Base-by-base conservation (phyloP, 1,140 invertebrate species). In the Drosophila pectinifera region DNA sequence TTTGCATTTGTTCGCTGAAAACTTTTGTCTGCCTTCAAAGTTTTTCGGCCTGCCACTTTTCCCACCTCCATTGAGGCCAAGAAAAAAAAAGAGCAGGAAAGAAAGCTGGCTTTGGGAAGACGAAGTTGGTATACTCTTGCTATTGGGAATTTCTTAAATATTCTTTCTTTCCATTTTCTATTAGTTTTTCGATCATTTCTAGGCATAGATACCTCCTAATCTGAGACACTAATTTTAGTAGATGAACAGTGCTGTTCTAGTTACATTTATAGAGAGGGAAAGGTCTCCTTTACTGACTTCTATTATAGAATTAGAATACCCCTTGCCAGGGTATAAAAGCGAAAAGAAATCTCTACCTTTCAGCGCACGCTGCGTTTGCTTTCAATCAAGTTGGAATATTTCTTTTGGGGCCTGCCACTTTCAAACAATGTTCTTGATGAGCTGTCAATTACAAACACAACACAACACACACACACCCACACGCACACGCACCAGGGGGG, bases 361-460 rank as follows among this genome's bases (percentile, higher is more conserved):
- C 76, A 54, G 59, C 69, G 74, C 76, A 69, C 70, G 74, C 51
- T 77, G 81, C 82, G 78, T 81, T 84, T 77, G 82, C 81, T 86
- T 85, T 85, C 81, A 85, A 81, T 85, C 81, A 85, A 78, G 28
- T 62, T 81, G 82, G 72, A 80, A 81, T 68, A 73, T 73, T 80
- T 83, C 62, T 68, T 68, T 36, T 53, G 59, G 74, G 68, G 58
- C 70, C 80, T 78, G 64, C 72, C 77, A 80, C 82, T 88, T 88
- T 78, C 69, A 69, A 86, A 85, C 78, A 81, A 81, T 86, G 73
- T 82, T 86, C 59, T 78, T 82, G 82, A 86, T 88, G 83, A 85
- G 83, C 82, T 86, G 82, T 86, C 82, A 86, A 86, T 82, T 88
- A 80, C 82, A 81, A 45, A 74, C 54, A 70, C 49, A 69, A 78